Base-by-base conservation (phyloP, 2,113 vertebrate genomes). In the human region DNA sequence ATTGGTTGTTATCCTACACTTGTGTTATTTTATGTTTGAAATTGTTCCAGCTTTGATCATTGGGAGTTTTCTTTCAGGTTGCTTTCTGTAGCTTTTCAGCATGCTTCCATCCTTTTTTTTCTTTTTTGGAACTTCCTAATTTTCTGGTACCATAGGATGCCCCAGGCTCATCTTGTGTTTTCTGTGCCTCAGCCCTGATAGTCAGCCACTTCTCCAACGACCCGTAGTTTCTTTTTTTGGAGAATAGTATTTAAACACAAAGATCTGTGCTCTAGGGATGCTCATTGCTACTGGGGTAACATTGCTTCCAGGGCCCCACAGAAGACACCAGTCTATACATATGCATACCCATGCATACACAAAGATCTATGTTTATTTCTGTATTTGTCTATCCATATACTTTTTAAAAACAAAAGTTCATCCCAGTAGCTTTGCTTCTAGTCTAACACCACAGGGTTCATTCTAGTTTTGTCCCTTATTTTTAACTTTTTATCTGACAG, bases 51-150 rank as follows among this genome's bases (percentile, higher is more conserved):
- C 20, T 87, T 94, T 73, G 48, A 35, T 22, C n/a, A 27, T 40
- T 93, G 45, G 8, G n/a, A 90, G 32, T 72, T 98, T 94, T 86
- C 61, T 98, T 86, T 64, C 66, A 61, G 17, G 16, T 81, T 81
- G 52, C 73, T 86, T 92, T 70, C 6, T 90, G 43, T 93, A 32
- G 14, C 38, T 73, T 84, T 83, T 95, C 81, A 30, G 45, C 17
- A 86, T 50, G 20, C 10, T 0, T 22, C 9, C 7, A 8, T 55
- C 8, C 11, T 72, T 89, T 92, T 86, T 92, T 87, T 64, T 55
- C 27, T 64, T 64, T 64, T 64, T 64, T 64, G 61, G 50, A 93
- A 73, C 27, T 89, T 90, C 17, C 23, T 83, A 87, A 40, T 32
- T 85, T 89, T 78, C 43, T 82, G 22, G 22, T 13, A 38, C n/a